phyloP scores from a whole-genome alignment of 2,888 invertebrate species.

The Cyrtodaria siliqua region DNA sequence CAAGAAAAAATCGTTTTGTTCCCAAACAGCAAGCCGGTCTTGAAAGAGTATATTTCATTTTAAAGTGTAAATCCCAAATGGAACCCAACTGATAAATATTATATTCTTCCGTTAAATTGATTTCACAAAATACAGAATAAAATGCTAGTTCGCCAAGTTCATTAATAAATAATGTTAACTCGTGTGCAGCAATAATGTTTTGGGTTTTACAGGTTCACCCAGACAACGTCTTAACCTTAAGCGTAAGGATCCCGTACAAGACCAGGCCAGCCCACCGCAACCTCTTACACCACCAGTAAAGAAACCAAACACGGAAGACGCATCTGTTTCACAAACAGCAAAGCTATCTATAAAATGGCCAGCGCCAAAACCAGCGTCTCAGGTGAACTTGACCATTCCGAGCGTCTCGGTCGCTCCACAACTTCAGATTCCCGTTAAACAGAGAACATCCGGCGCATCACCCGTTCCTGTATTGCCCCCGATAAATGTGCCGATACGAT shows the following conservation, averaged over 20 bases:
- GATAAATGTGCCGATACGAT: too few relatives aligned
- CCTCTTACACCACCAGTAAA: not conserved
- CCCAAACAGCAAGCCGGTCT: too few relatives aligned
- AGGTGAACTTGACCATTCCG: conserved; percentile 13
- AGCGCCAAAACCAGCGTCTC: conserved; percentile 40
- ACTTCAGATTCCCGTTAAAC: conserved; percentile 21
- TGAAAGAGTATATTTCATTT: too few relatives aligned
- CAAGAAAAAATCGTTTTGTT: too few relatives aligned
- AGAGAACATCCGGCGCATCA: conserved; percentile 1
- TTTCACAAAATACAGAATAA: too few relatives aligned
- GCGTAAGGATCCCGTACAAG: not conserved
- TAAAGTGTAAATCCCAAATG: too few relatives aligned
- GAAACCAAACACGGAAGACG: not conserved
- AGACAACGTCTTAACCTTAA: conserved; percentile 22
- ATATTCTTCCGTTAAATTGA: too few relatives aligned
- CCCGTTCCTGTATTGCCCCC: not conserved
- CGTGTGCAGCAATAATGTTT: too few relatives aligned
- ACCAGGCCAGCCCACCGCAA: not conserved
- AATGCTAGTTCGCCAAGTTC: too few relatives aligned
- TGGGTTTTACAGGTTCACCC: conserved; percentile 33
- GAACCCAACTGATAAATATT: too few relatives aligned
- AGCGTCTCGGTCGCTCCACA: not conserved
- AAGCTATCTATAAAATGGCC: conserved; percentile 40
- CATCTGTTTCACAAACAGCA: not conserved
- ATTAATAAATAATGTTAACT: too few relatives aligned